Evolutionary conservation across 92 coral and sea anemone species (phyloP).

Genomic region (Phenganax subtilis): DNA sequence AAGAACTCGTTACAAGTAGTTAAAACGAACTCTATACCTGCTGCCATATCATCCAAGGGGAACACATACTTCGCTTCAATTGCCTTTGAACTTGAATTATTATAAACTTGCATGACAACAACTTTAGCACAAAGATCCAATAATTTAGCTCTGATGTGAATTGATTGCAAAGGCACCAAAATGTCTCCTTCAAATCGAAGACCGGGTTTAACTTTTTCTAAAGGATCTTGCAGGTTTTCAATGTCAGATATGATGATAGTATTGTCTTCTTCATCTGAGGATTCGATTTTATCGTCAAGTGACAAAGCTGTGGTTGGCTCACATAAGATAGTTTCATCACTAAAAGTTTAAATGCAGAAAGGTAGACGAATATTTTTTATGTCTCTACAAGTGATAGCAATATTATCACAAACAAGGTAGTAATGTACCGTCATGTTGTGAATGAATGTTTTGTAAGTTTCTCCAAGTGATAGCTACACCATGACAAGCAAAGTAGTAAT

Average conservation of each 20-base stretch:
- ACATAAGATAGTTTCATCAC: conserved; percentile 6
- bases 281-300: conserved; percentile 15
- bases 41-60: conserved; percentile 96
- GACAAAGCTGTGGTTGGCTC: conserved; percentile 32
- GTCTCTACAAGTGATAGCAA: not conserved
- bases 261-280: not conserved
- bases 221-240: conserved; percentile 72
- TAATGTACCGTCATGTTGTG: not conserved
- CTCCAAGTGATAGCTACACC: no score
- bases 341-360: not conserved
- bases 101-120: conserved; percentile 83
- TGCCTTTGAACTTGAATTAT: conserved; percentile 71
- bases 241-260: conserved; percentile 68
- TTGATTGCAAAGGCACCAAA: conserved; percentile 78
- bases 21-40: conserved; percentile 55
- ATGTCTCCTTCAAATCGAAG: conserved; percentile 75
- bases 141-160: conserved; percentile 84
- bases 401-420: no score
- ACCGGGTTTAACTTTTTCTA: conserved; percentile 80
- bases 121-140: conserved; percentile 93
- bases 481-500: no score
- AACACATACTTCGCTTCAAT: conserved; percentile 96
- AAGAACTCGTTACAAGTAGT: not conserved
- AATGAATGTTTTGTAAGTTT: not conserved
- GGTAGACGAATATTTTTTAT: not conserved